Evolutionary conservation across 92 coral and sea anemone genomes (phyloP).

Genomic region (Parazoanthus atlanticus): DNA sequence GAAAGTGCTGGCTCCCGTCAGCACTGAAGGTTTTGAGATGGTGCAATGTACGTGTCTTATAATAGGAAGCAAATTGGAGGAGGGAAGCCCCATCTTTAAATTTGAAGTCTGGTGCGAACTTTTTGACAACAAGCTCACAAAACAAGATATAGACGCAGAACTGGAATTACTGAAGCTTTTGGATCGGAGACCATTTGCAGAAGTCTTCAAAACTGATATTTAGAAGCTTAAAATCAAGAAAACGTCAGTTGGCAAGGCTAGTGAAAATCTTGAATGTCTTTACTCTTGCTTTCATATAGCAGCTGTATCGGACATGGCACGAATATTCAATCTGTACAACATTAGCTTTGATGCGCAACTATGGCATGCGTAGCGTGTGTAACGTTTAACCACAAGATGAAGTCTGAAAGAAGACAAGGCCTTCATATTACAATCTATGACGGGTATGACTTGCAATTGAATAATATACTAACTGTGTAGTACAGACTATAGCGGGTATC

Average conservation of each 20-base stretch:
- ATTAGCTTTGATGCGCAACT: neutral
- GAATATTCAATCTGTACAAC: conserved; percentile 15
- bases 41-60: conserved; percentile 15
- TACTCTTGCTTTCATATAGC: conserved; percentile 1
- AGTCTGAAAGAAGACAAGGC: too few species aligned
- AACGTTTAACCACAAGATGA: too few species aligned
- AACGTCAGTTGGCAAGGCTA: neutral
- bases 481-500: conserved; percentile 15
- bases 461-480: too few species aligned
- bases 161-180: conserved; percentile 7
- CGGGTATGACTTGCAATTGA: too few species aligned
- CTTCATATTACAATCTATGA: too few species aligned
- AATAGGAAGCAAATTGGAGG: conserved; percentile 4
- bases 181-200: conserved; percentile 9
- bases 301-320: neutral
- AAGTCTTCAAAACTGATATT: neutral
- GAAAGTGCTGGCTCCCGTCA: neutral
- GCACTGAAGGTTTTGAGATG: neutral
- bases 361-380: conserved; percentile 1
- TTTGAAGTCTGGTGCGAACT: conserved; percentile 6
- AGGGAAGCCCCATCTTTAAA: conserved; percentile 8
- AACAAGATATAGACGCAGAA: neutral
- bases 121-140: conserved; percentile 7
- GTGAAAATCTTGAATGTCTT: neutral
- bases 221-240: conserved; percentile 4